Evolutionary conservation across 2,797 vertebrate species (phyloP), one percentile per base, ranked within the genome.

Genomic region (Acropternis orthonyx): DNA sequence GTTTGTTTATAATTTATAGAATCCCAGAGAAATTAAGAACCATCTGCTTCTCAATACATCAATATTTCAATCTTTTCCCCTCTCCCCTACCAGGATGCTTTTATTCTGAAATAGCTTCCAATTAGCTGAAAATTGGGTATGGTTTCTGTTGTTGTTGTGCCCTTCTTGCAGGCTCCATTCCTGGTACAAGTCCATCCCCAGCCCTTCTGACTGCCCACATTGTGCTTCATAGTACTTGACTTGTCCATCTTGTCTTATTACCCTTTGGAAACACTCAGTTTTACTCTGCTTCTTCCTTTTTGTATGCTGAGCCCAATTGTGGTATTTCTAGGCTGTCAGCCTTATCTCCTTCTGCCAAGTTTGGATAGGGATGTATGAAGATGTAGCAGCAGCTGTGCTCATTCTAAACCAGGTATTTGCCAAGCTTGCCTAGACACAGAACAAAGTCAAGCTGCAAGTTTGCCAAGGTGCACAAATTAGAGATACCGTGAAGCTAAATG

Each of bases 1-100:
- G 83, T 97, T 96, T 97, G 88, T 97, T 96, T 97, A 89, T 97
- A 95, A 96, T 96, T 97, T 95, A 94, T 88, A 80, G 86, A 89
- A 90, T 92, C 71, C 92, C 91, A 52, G 74, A 91, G 95, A 96
- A 97, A 96, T 94, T 81, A 96, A 92, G 77, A 95, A 96, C 93
- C 93, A 97, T 97, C 96, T 98, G 93, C 65, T 97, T 10, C 85
- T 97, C 52, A 46, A 82, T 87, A 79, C 85, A 90, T 96, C 93
- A 92, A 30, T 93, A 93, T 97, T 97, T 97, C 91, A 94, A 5
- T 88, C 79, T 94, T 94, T 41, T 96, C 63, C 51, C 46, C 44
- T 58, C 81, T 96, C 59, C 77, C 67, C 84, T 88, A 75, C 10
- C 85, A 90, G 91, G 92, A 89, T 72, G 69, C 88, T 97, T 96